A percentile compares a stretch with the other conserved stretches of the same genome.
phyloP scores from a whole-genome alignment of 2,888 invertebrate genomes.

The Chymomyza procnemis region DNA sequence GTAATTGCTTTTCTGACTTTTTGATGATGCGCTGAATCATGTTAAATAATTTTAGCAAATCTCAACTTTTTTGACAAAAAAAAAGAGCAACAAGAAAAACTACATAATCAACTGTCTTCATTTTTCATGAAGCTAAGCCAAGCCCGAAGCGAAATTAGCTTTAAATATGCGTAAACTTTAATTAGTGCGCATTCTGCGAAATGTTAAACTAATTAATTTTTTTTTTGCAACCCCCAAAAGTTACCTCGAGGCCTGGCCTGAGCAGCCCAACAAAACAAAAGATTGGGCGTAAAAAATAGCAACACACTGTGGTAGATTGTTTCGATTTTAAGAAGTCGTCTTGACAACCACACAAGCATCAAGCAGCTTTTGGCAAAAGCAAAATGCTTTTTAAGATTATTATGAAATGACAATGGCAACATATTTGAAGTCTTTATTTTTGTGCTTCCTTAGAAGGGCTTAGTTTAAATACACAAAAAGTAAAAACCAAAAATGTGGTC shows the following conservation, averaged over 20 bases:
- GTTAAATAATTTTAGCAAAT: conserved; percentile 55
- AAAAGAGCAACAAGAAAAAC: not conserved
- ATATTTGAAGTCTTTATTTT: not conserved
- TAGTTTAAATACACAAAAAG: not conserved
- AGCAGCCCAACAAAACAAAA: not conserved
- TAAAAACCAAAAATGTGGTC: not conserved
- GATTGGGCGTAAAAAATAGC: not conserved
- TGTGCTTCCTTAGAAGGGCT: not conserved
- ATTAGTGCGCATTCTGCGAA: not conserved
- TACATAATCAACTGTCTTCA: not conserved
- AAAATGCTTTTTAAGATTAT: not conserved
- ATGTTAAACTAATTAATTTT: not conserved
- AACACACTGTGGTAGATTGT: not conserved
- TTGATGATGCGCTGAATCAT: conserved; percentile 60
- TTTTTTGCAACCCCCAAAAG: not conserved
- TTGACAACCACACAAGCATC: not conserved
- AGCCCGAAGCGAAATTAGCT: not conserved
- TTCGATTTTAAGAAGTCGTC: not conserved
- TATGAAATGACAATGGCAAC: not conserved
- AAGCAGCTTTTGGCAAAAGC: not conserved
- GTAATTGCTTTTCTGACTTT: conserved; percentile 57
- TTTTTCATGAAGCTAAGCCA: not conserved
- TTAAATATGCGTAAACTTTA: not conserved
- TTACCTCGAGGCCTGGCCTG: not conserved
- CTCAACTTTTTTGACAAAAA: not conserved